Conservation (phyloP, 1,140 invertebrate species). For the Aphis gossypii region DNA sequence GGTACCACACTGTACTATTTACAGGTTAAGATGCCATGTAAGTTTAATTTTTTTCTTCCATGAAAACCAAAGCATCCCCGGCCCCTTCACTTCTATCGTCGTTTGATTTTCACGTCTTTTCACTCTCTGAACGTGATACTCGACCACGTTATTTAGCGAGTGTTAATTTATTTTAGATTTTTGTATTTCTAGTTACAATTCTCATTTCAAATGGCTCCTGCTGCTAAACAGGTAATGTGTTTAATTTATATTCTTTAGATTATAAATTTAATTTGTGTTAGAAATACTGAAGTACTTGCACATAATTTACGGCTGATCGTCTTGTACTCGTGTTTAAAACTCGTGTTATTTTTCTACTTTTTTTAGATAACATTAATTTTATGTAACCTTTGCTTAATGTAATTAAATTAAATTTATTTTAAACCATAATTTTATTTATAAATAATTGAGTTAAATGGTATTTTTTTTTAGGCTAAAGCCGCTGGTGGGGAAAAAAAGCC, state of each 20-base stretch:
- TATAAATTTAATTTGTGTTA: background rate
- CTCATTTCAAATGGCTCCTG: constrained; percentile 39
- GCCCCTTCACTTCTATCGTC: constrained; percentile 11
- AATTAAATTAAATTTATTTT: background rate
- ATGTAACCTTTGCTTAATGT: background rate
- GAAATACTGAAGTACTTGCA: background rate
- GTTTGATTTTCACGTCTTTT: background rate
- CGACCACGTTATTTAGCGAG: constrained; percentile 49
- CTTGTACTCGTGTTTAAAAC: background rate
- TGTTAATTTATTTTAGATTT: background rate
- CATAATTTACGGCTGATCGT: background rate
- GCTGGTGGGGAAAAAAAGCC: constrained; percentile 55
- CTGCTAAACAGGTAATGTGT: constrained; percentile 41
- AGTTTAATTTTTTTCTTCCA: constrained; percentile 23
- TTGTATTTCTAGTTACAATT: constrained; percentile 19
- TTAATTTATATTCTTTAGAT: background rate
- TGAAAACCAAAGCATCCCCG: background rate
- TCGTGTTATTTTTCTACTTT: background rate
- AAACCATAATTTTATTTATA: background rate
- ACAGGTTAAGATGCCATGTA: constrained; percentile 25
- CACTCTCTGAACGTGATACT: constrained; percentile 32
- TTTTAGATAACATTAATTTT: background rate
- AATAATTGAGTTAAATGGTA: background rate
- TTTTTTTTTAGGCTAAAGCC: constrained; percentile 47
- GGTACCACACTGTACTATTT: background rate